phyloP scores from a whole-genome alignment of 2,888 invertebrate species.

The Molorchus minor region DNA sequence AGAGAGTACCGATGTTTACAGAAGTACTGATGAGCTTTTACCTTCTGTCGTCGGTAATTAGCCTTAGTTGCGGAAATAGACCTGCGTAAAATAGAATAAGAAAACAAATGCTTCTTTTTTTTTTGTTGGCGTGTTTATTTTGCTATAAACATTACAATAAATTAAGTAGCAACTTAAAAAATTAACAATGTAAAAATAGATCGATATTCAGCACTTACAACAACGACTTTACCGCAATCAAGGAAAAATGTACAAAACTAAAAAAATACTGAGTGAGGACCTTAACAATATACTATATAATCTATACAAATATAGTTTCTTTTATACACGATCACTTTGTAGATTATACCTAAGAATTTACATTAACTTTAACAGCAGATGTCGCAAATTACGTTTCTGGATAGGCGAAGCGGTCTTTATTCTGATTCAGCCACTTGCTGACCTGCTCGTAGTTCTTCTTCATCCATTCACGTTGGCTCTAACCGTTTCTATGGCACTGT shows the following conservation, averaged over 20 bases:
- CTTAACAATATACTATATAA: conserved; percentile 12
- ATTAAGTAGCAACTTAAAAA: conserved; percentile 18
- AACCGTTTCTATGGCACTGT: conserved; percentile 66
- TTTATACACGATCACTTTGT: background rate
- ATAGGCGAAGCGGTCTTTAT: conserved; percentile 47
- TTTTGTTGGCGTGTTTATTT: background rate
- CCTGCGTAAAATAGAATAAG: background rate
- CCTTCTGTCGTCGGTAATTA: no score
- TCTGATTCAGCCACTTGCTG: conserved; percentile 55
- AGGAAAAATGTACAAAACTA: conserved; percentile 23
- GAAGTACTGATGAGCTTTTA: no score
- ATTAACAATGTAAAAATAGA: conserved; percentile 20
- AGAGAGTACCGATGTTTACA: no score
- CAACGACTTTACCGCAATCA: conserved; percentile 13
- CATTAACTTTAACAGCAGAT: background rate
- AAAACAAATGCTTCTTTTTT: background rate
- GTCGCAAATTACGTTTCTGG: conserved; percentile 25
- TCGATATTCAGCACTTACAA: conserved; percentile 12
- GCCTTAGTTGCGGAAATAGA: no score
- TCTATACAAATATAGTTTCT: conserved; percentile 5
- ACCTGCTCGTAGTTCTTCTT: conserved; percentile 63
- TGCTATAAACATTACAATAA: conserved; percentile 24
- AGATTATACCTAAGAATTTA: background rate
- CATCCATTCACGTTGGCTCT: conserved; percentile 69
- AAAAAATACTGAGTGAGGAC: conserved; percentile 19